Percentiles rank a stretch among this genome's conserved stretches.
Conservation (phyloP, 2,113 vertebrate genomes). For the Megaceryle maxima region DNA sequence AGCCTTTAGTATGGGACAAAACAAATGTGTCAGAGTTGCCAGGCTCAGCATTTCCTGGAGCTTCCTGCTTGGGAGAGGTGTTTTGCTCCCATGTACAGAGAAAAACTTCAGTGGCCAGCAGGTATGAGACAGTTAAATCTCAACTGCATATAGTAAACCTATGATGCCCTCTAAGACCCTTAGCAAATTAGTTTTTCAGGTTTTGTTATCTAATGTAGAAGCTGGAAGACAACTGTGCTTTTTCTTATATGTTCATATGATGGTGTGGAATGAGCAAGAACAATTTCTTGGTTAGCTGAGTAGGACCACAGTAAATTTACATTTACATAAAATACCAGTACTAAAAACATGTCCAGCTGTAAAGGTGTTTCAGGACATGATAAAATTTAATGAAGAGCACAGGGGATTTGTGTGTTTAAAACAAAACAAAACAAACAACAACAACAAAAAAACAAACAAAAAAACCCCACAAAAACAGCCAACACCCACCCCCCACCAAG, state of each 20-base stretch:
- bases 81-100: background rate
- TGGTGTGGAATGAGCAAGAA: background rate
- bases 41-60: background rate
- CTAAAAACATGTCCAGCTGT: background rate
- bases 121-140: background rate
- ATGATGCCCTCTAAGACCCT: background rate
- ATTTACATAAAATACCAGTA: background rate
- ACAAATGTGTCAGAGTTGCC: background rate
- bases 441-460: too few relatives aligned
- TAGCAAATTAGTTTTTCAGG: background rate
- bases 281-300: background rate
- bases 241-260: background rate
- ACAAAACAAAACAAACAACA: background rate
- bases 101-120: background rate
- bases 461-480: too few relatives aligned
- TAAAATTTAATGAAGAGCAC: background rate
- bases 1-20: background rate
- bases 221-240: background rate
- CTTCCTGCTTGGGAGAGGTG: background rate
- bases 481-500: too few relatives aligned
- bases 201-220: background rate
- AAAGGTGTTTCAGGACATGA: background rate
- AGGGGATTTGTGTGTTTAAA: background rate
- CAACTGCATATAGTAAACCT: background rate
- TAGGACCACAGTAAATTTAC: background rate